phyloP scores from a whole-genome alignment of 2,113 vertebrate genomes.

The Crotalus horridus region DNA sequence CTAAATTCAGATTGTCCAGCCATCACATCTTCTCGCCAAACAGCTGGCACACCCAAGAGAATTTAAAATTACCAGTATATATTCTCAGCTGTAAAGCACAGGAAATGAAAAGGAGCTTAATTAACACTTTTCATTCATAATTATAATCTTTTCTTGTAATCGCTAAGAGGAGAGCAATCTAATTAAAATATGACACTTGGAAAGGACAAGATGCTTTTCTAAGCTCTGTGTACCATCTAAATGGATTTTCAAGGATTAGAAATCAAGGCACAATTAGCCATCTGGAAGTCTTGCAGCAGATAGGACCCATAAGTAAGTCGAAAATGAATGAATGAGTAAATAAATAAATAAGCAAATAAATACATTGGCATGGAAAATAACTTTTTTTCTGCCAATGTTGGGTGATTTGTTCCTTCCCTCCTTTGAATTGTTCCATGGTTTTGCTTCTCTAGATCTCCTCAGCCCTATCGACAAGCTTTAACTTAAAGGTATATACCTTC shows the following conservation, averaged over 20 bases:
- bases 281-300: background rate
- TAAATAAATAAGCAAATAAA: background rate
- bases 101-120: background rate
- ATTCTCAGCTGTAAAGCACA: conserved; percentile 10
- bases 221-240: background rate
- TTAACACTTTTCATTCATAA: background rate
- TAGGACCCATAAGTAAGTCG: background rate
- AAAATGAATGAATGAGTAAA: background rate
- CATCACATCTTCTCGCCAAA: background rate
- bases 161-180: background rate
- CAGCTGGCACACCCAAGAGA: background rate
- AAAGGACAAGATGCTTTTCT: background rate
- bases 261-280: background rate
- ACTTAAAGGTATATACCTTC: too few relatives aligned
- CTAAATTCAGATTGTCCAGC: background rate
- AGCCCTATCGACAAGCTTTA: too few relatives aligned
- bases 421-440: too few relatives aligned
- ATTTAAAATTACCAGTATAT: accelerated
- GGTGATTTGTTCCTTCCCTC: too few relatives aligned
- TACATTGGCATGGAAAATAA: too few relatives aligned
- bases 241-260: conserved; percentile 1
- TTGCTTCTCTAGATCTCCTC: too few relatives aligned
- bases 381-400: too few relatives aligned
- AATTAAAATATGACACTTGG: conserved; percentile 11
- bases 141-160: background rate